A percentile compares a stretch with the other conserved stretches of the same genome.
These are phyloP conservation scores for Papilio dardanus DNA, from an alignment of 1,140 invertebrate genomes.

Conservation along the genomic window DNA sequence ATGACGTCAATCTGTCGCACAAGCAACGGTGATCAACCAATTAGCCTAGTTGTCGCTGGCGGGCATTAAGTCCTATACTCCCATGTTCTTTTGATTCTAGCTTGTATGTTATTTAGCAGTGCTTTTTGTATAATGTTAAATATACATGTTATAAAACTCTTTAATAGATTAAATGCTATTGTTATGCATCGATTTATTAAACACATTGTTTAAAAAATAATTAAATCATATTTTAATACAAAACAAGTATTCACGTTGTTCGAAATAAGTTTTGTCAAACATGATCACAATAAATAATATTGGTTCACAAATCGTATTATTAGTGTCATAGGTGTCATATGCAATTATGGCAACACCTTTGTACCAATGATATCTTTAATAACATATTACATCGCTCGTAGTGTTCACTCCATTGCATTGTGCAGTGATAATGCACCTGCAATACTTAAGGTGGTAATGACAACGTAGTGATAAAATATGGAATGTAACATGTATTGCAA, in stretches of 20 bases:
- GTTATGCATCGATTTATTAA: not conserved
- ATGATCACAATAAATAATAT: constrained; percentile 1
- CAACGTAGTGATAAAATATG: not conserved
- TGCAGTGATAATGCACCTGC: not conserved
- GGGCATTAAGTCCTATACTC: not conserved
- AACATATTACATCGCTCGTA: not conserved
- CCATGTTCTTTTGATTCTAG: not conserved
- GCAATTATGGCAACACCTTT: not conserved
- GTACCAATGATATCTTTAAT: not conserved
- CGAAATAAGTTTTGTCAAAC: not conserved
- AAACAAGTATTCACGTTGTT: not conserved
- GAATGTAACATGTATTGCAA: not conserved
- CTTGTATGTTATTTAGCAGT: not conserved
- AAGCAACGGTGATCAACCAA: not conserved
- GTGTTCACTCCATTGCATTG: not conserved
- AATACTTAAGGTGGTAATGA: constrained; percentile 1
- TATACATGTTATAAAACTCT: not conserved
- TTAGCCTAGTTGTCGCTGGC: not conserved
- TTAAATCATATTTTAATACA: not conserved
- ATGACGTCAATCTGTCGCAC: not conserved
- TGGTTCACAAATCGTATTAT: not conserved
- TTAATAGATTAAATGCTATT: not conserved
- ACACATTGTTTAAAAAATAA: not conserved
- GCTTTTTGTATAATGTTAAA: not conserved
- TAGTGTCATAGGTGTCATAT: not conserved